Evolutionary conservation across 1,140 invertebrate species (phyloP), one percentile per base, ranked within the genome.

Genomic region (Anastrepha ludens): DNA sequence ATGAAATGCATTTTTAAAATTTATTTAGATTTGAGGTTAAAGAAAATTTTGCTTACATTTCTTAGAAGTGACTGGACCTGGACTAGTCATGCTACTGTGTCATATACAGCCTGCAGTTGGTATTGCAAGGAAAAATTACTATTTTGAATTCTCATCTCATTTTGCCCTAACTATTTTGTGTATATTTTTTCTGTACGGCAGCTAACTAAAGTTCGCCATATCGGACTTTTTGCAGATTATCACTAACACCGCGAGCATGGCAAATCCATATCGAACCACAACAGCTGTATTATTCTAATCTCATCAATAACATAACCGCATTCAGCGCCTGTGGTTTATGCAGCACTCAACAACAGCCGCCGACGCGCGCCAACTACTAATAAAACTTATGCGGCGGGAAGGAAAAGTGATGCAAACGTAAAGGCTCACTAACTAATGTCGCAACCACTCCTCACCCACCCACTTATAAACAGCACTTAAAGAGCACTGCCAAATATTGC

Each of bases 281-380:
- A 74, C 70, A 74, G 44, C 13, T 74, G 70, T 50, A 74, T 74
- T 50, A 47, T 15, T 44, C 41, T 74, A 47, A 74, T 74, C 44
- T 74, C 41, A 44, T 74, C 81, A 85, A 85, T 85, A 85, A 85
- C 81, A 58, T 13, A 29, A 60, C 81, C 81, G 13, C 81, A 74
- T 47, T 74, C 44, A 58, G 81, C 81, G 81, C 50, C 50, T 85
- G 81, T 85, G 81, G 81, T 58, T 85, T 74, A 50, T 74, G 41
- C 70, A 74, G 41, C 70, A 74, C 70, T 74, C 15, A 41, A 74
- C 41, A 74, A 74, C 70, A 74, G 44, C 70, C 70, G 39, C 20
- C 44, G 41, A 7, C 17, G 44, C 2, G 17, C 70, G 1, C 13
- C 39, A 17, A 74, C 13, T 47, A 74, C 70, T 74, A 74, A 74